Conservation (phyloP, 2,797 vertebrate species). For the Cryptoblepharus egeriae region DNA sequence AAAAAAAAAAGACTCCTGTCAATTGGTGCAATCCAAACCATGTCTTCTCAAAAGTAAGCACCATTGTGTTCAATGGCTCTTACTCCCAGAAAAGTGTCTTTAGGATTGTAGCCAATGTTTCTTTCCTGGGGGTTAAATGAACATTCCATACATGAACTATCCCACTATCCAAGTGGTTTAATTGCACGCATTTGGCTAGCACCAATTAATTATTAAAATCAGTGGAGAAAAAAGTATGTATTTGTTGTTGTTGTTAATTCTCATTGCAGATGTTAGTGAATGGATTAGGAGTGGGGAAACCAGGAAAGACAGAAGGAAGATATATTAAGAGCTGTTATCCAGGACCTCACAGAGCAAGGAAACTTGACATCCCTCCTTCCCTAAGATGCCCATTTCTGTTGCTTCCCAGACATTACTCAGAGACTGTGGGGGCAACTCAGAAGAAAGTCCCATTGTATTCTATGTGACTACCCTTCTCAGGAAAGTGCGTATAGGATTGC, state of each 20-base stretch:
- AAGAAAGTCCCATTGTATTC: too few species aligned
- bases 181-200: too few species aligned
- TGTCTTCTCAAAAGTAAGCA: too few species aligned
- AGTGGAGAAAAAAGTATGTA: background rate
- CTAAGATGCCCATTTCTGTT: too few species aligned
- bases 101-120: too few species aligned
- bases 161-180: background rate
- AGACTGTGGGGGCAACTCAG: too few species aligned
- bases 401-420: too few species aligned
- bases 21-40: too few species aligned
- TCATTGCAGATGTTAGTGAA: background rate
- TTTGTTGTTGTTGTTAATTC: slow-evolving; percentile 11
- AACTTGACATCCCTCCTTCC: background rate
- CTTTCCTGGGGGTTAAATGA: background rate
- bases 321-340: background rate
- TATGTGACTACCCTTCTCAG: too few species aligned
- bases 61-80: too few species aligned
- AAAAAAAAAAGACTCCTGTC: background rate
- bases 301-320: background rate
- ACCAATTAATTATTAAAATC: background rate
- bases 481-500: background rate
- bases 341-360: background rate
- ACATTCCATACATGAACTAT: too few species aligned
- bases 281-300: background rate
- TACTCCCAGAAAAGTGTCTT: too few species aligned